Evolutionary conservation across 2,888 invertebrate species (phyloP).

Genomic region (Drosophila tanythrix): DNA sequence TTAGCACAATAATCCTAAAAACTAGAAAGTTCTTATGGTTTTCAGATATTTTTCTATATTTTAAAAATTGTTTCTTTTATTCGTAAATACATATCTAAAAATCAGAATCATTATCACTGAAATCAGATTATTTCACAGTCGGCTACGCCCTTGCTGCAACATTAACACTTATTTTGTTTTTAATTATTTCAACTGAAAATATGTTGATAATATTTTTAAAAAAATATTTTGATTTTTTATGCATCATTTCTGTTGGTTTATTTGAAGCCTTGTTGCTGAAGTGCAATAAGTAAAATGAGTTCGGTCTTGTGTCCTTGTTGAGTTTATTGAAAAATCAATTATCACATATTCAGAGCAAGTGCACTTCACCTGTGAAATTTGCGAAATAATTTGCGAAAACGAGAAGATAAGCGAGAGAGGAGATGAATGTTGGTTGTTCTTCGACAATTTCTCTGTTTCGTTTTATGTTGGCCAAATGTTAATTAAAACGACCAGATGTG

Average conservation of each 20-base stretch:
- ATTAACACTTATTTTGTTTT: neutral
- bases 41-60: neutral
- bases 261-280: constrained; percentile 18
- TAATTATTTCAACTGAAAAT: neutral
- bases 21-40: neutral
- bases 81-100: neutral
- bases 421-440: constrained; percentile 3
- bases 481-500: constrained; percentile 62
- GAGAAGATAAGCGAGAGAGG: neutral
- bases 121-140: neutral
- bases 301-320: constrained; percentile 8
- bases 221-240: constrained; percentile 23
- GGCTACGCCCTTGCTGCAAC: neutral
- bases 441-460: constrained; percentile 20
- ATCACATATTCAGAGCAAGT: constrained; percentile 63
- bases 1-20: neutral
- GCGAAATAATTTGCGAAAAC: constrained; percentile 28
- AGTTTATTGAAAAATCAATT: constrained; percentile 67
- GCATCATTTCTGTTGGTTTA: constrained; percentile 20
- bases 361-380: constrained; percentile 38
- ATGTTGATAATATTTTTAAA: constrained; percentile 9
- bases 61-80: neutral
- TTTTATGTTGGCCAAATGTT: constrained; percentile 62
- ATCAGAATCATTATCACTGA: neutral
- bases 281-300: constrained; percentile 38